Evolutionary conservation across 2,888 invertebrate species (phyloP), one percentile per base, ranked within the genome.

Genomic region (Dicranocentrus wangi): DNA sequence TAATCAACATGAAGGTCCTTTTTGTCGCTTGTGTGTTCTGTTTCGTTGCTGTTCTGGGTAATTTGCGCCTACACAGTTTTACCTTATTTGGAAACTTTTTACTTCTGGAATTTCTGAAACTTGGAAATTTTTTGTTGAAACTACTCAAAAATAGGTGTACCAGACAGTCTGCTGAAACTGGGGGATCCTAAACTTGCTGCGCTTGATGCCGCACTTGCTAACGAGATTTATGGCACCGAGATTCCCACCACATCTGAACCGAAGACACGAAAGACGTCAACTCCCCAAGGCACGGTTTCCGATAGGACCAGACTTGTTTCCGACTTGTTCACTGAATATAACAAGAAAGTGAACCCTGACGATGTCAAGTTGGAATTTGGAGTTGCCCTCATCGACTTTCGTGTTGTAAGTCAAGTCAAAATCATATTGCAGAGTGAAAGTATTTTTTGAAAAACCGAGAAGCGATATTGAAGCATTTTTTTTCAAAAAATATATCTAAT

Each of bases 351-450:
- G 28, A 83, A 84, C 60, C 84, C 84, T 0, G 69, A 70, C 13
- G 69, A 84, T 65, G 32, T 61, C 5, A 73, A 66, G 1, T 32
- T 83, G 15, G 27, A 60, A 1, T 81, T 84, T 66, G 84, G 83
- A 28, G 55, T 83, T 0, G 58, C 61, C 27, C 75, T 84, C 21
- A n/a, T 83, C 1, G 68, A 73, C 28, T 76, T 84, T 21, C 69
- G 70, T 43, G 81, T 84, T 27, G 83, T 83, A 76, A 78, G 72
- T n/a, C n/a, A n/a, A n/a, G n/a, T n/a, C n/a, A n/a, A n/a, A n/a
- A n/a, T n/a, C n/a, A n/a, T n/a, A n/a, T n/a, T n/a, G n/a, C n/a
- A n/a, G n/a, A n/a, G n/a, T n/a, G n/a, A n/a, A n/a, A n/a, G n/a
- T n/a, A n/a, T n/a, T n/a, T n/a, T n/a, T n/a, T n/a, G n/a, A n/a